Conservation (phyloP, 2,888 invertebrate genomes). For the Nemotelus nigrinus region DNA sequence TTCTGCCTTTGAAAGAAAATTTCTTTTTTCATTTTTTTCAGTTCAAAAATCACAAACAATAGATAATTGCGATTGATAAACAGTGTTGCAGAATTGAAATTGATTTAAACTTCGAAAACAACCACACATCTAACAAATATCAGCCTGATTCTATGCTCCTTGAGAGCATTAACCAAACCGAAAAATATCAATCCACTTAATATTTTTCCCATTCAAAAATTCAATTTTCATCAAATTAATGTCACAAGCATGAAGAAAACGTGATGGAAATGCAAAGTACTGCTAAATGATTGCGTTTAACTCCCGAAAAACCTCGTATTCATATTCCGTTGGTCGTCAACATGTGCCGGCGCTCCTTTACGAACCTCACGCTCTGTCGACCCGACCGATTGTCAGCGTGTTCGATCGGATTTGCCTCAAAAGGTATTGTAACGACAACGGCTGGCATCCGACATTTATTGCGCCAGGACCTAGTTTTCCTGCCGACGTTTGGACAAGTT, state of each 20-base stretch:
- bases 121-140: too few species aligned
- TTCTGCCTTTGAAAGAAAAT: too few species aligned
- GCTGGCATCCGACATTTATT: conserved; percentile 42
- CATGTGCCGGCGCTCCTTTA: background rate
- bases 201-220: conserved; percentile 53
- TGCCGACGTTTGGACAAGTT: conserved; percentile 48
- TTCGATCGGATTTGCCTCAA: conserved; percentile 11
- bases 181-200: conserved; percentile 9
- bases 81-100: too few species aligned
- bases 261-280: conserved; percentile 55
- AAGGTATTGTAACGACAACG: conserved; percentile 42
- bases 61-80: too few species aligned
- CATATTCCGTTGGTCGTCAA: conserved; percentile 2
- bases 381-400: conserved; percentile 34
- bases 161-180: background rate
- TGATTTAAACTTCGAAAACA: too few species aligned
- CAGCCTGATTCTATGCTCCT: too few species aligned
- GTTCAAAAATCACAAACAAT: too few species aligned
- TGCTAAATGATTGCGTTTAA: conserved; percentile 48
- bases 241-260: conserved; percentile 56
- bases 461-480: conserved; percentile 49
- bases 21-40: too few species aligned
- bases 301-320: conserved; percentile 14
- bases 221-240: conserved; percentile 57
- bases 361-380: conserved; percentile 28